Conservation (phyloP, 2,113 vertebrate species). For the Phyllopteryx taeniolatus region DNA sequence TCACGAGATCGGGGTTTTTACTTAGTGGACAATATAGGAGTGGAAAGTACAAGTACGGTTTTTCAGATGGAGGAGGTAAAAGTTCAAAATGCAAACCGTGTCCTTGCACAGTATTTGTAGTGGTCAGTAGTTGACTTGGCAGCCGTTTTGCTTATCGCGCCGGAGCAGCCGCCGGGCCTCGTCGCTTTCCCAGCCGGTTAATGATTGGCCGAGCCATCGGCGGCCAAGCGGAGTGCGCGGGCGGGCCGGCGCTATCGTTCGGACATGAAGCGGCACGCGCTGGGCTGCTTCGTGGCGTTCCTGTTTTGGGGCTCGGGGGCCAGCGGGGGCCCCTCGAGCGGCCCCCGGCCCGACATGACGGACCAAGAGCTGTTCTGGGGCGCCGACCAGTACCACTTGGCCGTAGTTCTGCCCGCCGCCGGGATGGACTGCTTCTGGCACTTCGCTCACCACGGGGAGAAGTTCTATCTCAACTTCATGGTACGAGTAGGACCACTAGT, state of each 20-base stretch:
- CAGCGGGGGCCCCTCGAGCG: conserved; percentile 49
- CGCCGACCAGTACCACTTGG: conserved; percentile 83
- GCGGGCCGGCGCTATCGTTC: background rate
- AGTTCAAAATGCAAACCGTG: background rate
- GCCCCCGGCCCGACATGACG: conserved; percentile 38
- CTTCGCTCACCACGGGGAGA: conserved; percentile 79
- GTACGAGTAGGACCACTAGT: conserved; percentile 58
- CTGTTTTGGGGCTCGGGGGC: conserved; percentile 45
- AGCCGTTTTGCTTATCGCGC: background rate
- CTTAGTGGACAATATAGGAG: background rate
- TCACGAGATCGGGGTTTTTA: too few relatives aligned
- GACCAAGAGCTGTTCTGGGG: conserved; percentile 77
- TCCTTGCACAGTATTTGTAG: too few relatives aligned
- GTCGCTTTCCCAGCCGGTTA: background rate
- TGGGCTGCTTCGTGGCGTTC: conserved; percentile 9
- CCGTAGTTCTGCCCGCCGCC: conserved; percentile 72
- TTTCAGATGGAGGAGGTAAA: background rate
- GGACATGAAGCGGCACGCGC: conserved; percentile 33
- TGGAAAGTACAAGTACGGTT: background rate
- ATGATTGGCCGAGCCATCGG: background rate
- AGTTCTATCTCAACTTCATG: conserved; percentile 89
- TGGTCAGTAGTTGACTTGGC: background rate
- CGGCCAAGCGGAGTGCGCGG: background rate
- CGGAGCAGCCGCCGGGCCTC: background rate
- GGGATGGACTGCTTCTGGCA: conserved; percentile 88